Conservation (phyloP, 2,888 invertebrate species). For the Anagyrus pseudococci region DNA sequence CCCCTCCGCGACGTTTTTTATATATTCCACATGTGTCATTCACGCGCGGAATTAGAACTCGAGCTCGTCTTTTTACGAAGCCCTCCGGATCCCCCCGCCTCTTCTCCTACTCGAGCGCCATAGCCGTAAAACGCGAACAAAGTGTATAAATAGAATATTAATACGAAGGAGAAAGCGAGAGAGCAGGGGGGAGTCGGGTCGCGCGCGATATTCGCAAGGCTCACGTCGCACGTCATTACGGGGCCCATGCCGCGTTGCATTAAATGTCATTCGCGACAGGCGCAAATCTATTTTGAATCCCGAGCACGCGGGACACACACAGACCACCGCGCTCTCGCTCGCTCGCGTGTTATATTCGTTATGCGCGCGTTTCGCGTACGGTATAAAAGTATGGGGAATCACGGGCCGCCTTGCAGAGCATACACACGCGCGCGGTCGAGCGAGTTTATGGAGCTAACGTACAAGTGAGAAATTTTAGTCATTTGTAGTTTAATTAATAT, state of each 20-base stretch:
- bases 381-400: conserved; percentile 11
- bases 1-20: conserved; percentile 12
- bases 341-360: conserved; percentile 18
- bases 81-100: no score
- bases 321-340: no score
- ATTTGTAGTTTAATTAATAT: conserved; percentile 32
- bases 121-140: conserved; percentile 36
- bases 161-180: conserved; percentile 24
- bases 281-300: conserved; percentile 38
- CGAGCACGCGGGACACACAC: conserved; percentile 6
- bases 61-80: conserved; percentile 16
- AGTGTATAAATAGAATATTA: conserved; percentile 40
- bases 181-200: neutral
- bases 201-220: conserved; percentile 39
- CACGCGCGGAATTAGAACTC: conserved; percentile 32
- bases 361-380: neutral
- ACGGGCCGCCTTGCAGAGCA: neutral
- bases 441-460: conserved; percentile 3
- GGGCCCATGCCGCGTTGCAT: conserved; percentile 31
- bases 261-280: conserved; percentile 37
- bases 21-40: conserved; percentile 26
- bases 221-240: conserved; percentile 40
- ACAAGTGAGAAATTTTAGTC: conserved; percentile 18
- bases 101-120: conserved; percentile 16
- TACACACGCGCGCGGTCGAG: conserved; percentile 13